Evolutionary conservation across 2,113 vertebrate species (phyloP), one percentile per base, ranked within the genome.

Genomic region (Cebidichthys violaceus): DNA sequence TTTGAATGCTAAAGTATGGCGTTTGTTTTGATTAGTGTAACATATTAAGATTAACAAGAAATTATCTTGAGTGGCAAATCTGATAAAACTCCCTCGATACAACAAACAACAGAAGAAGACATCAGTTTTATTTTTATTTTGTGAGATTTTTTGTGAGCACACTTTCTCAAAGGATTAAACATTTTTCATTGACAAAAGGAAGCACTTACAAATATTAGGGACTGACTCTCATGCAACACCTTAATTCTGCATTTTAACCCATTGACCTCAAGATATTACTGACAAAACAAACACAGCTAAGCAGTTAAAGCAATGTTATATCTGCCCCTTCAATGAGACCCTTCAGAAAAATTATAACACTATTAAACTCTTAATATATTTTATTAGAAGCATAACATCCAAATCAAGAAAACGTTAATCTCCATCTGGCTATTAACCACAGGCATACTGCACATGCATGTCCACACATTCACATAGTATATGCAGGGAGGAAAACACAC

Each of bases 361-460:
- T 10, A 17, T 41, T 10, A 8, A 55, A 66, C 31, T 41, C 5
- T 17, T 20, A 37, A 50, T 17, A 33, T 17, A 0, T 2, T 52
- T 60, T 33, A 73, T 64, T 73, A 45, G 20, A 67, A 39, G 61
- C 3, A 35, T 8, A 13, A 8, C 27, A 67, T 52, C 20, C 13
- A 74, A 66, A 47, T 29, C 18, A 60, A 66, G 14, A 9, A 62
- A 24, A 5, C 9, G 55, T 31, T 47, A 31, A n/a, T 75, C 57
- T 79, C 80, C 80, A 89, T 89, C 62, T 85, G 80, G 29, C 62
- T 65, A 72, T 72, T 64, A 70, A 76, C 57, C 64, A 81, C 65
- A 54, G 73, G 70, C 75, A 45, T n/a, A 62, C 69, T 10, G 57
- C 27, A 67, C 80, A 83, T 71, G 50, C 73, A 78, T 35, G 31